Base-by-base conservation (phyloP, 2,797 vertebrate genomes). In the Euphonia xanthogaster region DNA sequence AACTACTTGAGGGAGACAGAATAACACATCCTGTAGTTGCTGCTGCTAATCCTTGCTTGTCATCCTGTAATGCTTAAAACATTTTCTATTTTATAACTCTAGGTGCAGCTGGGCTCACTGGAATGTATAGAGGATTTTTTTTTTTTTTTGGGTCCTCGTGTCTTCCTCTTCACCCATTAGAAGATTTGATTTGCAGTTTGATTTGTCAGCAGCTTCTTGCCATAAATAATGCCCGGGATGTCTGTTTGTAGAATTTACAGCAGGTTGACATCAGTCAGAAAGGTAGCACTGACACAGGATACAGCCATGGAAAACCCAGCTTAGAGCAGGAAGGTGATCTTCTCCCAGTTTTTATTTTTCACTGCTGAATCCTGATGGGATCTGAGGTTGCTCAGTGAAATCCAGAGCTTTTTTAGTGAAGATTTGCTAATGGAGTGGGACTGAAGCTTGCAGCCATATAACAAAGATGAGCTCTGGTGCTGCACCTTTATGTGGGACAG, bases 361-460 rank as follows among this genome's bases (percentile, higher is more conserved):
- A n/a, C 54, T 75, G 6, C 39, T 48, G 58, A 72, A 27, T 81
- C 54, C 44, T 30, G 42, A 20, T 57, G 70, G 65, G 27, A 51
- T 88, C 10, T 74, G 47, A 22, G 37, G 13, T 91, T 86, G 83
- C 50, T 78, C 55, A 65, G 0, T 18, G 4, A 76, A 88, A 76
- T 86, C 19, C 62, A 53, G 37, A 61, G 21, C 10, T 48, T 73
- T 60, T 53, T 60, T 60, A 45, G n/a, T 57, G 50, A 71, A 68
- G 66, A 25, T 65, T 66, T 3, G 0, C 12, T 74, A 60, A 11
- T 0, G 1, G 60, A 72, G n/a, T 53, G 44, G 42, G n/a, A 55
- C 48, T 14, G 47, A 86, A 83, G 31, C 60, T 89, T 68, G 70
- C 30, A 94, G 63, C 60, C 40, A 5, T 33, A 7, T 15, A 82